These are phyloP conservation scores for Aspidiotus rigidus DNA, from an alignment of 2,888 invertebrate species.

Conservation along the genomic window DNA sequence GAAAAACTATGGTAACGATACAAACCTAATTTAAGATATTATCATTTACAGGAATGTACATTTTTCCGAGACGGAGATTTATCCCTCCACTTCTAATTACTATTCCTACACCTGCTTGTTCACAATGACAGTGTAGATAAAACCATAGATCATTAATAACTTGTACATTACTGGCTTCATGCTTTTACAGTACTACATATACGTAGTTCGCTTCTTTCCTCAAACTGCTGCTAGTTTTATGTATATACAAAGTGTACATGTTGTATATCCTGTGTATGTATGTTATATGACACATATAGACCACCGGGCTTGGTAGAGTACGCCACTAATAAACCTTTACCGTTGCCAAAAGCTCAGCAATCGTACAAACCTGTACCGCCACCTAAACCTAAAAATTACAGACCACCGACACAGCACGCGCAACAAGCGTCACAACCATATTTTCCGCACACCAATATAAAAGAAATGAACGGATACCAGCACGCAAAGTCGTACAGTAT, in stretches of 20 bases:
- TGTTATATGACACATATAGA: constrained; percentile 36
- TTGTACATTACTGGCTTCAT: background rate
- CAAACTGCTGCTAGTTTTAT: background rate
- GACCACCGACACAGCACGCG: constrained; percentile 51
- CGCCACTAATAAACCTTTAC: constrained; percentile 40
- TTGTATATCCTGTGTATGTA: constrained; percentile 6
- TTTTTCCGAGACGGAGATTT: background rate
- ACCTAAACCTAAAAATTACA: constrained; percentile 85
- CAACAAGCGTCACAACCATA: constrained; percentile 36
- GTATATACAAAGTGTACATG: constrained; percentile 8
- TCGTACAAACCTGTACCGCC: constrained; percentile 83
- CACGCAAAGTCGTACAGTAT: constrained; percentile 48
- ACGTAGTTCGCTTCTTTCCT: constrained; percentile 11
- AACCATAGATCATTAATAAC: no score
- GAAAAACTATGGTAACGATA: no score
- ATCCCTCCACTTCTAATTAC: no score
- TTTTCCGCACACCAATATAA: constrained; percentile 34
- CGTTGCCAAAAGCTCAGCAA: constrained; percentile 43
- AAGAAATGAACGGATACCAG: constrained; percentile 42
- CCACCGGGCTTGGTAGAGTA: constrained; percentile 39
- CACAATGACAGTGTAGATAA: background rate
- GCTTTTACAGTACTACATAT: constrained; percentile 6
- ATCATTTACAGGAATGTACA: constrained; percentile 23
- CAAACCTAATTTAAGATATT: no score
- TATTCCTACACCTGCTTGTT: constrained; percentile 10